phyloP scores from a whole-genome alignment of 2,797 vertebrate species.

The Girardinus metallicus region DNA sequence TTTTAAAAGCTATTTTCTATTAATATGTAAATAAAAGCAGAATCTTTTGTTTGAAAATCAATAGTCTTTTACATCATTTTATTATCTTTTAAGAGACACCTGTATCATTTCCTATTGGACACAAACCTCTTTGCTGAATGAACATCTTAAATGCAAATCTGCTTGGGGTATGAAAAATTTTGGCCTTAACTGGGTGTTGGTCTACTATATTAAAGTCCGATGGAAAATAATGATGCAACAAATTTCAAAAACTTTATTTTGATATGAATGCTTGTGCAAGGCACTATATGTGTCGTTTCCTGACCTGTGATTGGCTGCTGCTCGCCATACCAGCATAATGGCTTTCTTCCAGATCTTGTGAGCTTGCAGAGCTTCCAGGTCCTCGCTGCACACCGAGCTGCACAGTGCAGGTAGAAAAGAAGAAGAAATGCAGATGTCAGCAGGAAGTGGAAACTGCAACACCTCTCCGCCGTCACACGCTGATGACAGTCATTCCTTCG shows the following conservation, averaged over 20 bases:
- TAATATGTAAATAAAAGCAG: not conserved
- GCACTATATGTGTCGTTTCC: not conserved
- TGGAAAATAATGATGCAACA: not conserved
- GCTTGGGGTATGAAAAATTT: not conserved
- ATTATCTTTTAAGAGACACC: not conserved
- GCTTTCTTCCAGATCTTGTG: conserved; percentile 99
- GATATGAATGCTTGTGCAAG: not conserved
- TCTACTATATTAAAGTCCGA: not conserved
- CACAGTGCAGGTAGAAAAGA: not conserved
- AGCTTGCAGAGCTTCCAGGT: conserved; percentile 96
- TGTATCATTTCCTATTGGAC: not conserved
- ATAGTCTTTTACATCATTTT: not conserved
- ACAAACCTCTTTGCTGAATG: not conserved
- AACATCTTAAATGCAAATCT: not conserved
- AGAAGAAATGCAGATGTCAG: not conserved
- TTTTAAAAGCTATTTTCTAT: not conserved
- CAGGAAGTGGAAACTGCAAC: conserved; percentile 13
- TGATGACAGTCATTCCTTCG: conserved; percentile 4
- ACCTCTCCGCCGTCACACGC: conserved; percentile 13
- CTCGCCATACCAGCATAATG: conserved; percentile 98
- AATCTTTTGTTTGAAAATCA: not conserved
- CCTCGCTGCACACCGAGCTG: conserved; percentile 96
- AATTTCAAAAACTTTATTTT: not conserved
- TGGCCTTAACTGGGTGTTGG: not conserved
- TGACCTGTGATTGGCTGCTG: conserved; percentile 97